Evolutionary conservation across 1,140 invertebrate species (phyloP), one percentile per base, ranked within the genome.

Genomic region (Drosophila kepulauana): DNA sequence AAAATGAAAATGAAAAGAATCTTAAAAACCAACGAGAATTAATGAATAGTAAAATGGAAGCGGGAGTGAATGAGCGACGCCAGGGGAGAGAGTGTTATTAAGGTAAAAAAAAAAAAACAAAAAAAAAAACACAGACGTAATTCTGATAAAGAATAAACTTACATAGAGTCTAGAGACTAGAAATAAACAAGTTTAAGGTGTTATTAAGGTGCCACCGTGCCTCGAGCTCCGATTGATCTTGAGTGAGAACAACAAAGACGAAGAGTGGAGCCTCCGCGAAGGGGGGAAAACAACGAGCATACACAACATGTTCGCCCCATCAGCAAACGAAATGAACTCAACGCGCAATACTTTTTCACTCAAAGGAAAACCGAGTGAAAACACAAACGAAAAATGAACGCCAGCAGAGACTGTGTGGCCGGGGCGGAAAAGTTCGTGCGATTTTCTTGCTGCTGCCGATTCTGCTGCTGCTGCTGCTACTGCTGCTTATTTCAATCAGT

Each of bases 1-100:
- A 91, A 92, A 91, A 91, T 91, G 90, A 91, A 91, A 91, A 91
- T 91, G 90, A 91, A 91, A 91, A 90, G 77, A 91, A 91, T 90
- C 75, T 90, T 78, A 88, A 88, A 85, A 75, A 85, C 74, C 79
- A 75, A 84, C 72, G 41, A 82, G 80, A 79, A 77, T 74, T 77
- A 79, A 82, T 85, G 81, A 82, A 78, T 80, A 75, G 64, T 58
- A 15, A 71, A 57, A 66, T 38, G 30, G 33, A 10, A 11, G 49
- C 13, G 43, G n/a, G 25, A 52, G 38, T 28, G 57, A 57, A 30
- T 35, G 46, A 20, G 28, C n/a, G 49, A 5, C 13, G 20, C 20
- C 20, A 25, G 20, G 20, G 20, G 20, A 25, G 3, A 25, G 20
- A 25, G 20, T 25, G 20, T 25, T 25, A 25, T 30, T 15, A 41